Evolutionary conservation across 37 sponge, comb jelly and placozoan species (phyloP), one percentile per base, ranked within the genome.

Genomic region (Agelas oroides): DNA sequence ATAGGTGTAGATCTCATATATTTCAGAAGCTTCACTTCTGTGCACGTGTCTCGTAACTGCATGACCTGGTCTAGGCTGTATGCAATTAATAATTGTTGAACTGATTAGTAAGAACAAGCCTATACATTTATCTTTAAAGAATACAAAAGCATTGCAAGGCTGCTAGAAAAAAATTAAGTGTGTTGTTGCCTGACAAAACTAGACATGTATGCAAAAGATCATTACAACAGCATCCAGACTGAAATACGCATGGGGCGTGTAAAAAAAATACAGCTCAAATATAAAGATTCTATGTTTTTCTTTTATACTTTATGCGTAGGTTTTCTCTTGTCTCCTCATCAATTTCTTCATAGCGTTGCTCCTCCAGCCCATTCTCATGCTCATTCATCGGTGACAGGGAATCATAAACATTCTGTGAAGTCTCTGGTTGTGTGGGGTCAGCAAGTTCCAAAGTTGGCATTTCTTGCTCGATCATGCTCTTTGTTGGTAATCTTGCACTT

Each of bases 271-370:
- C n/a, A n/a, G n/a, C n/a, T n/a, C n/a, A n/a, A n/a, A n/a, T n/a
- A n/a, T n/a, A n/a, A n/a, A n/a, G n/a, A n/a, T n/a, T n/a, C n/a
- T n/a, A n/a, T n/a, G n/a, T n/a, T n/a, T n/a, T n/a, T n/a, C n/a
- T n/a, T n/a, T n/a, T n/a, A n/a, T n/a, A n/a, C n/a, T n/a, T n/a
- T n/a, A n/a, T n/a, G n/a, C n/a, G n/a, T n/a, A n/a, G n/a, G n/a
- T 8, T 46, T 46, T 46, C 46, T 16, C 73, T 38, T 15, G 23
- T 38, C 15, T 70, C 70, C 13, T 70, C 76, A 58, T 57, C 59
- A 59, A 57, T 57, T 19, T 75, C 76, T 75, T 57, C 76, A 70
- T 71, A 71, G 11, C 25, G 14, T 40, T 46, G 1, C 20, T 71
- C 73, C 27, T 71, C 73, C 69, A 30, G 34, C 2, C 23, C 31